Evolutionary conservation across 2,888 invertebrate genomes (phyloP).

Genomic region (Aphidoletes aphidimyza): DNA sequence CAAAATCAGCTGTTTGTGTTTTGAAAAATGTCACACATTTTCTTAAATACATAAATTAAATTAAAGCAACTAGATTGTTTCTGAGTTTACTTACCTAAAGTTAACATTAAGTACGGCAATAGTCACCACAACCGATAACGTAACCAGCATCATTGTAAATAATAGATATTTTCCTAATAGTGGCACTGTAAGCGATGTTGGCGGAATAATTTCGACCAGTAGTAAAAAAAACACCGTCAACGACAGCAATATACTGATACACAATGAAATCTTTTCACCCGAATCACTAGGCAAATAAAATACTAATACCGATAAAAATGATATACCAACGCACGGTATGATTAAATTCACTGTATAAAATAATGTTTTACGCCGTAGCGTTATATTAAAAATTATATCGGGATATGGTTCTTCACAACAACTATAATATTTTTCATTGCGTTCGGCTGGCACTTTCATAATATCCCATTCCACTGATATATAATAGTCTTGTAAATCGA

Average conservation of each 20-base stretch:
- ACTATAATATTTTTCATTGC: conserved; percentile 93
- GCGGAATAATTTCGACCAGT: conserved; percentile 93
- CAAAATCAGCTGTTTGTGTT: background rate
- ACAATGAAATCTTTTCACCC: conserved; percentile 96
- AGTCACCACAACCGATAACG: conserved; percentile 91
- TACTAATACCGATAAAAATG: conserved; percentile 94
- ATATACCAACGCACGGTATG: conserved; percentile 96
- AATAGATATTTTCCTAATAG: conserved; percentile 90
- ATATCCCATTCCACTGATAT: conserved; percentile 99
- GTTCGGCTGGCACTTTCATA: conserved; percentile 88
- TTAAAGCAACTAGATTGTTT: background rate
- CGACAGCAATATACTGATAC: conserved; percentile 92
- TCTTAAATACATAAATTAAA: no score
- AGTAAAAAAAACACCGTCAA: conserved; percentile 94
- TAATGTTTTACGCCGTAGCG: conserved; percentile 91
- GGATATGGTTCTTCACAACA: conserved; percentile 97
- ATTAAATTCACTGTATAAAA: conserved; percentile 98
- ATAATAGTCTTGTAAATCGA: conserved; percentile 93
- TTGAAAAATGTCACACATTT: background rate
- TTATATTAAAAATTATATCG: conserved; percentile 98
- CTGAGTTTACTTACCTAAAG: conserved; percentile 71
- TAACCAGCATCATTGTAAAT: conserved; percentile 95
- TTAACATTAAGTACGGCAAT: conserved; percentile 94
- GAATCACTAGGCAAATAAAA: conserved; percentile 98
- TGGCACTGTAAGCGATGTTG: conserved; percentile 91